Conservation (phyloP, 1,140 invertebrate genomes). For the Neodiprion lecontei region DNA sequence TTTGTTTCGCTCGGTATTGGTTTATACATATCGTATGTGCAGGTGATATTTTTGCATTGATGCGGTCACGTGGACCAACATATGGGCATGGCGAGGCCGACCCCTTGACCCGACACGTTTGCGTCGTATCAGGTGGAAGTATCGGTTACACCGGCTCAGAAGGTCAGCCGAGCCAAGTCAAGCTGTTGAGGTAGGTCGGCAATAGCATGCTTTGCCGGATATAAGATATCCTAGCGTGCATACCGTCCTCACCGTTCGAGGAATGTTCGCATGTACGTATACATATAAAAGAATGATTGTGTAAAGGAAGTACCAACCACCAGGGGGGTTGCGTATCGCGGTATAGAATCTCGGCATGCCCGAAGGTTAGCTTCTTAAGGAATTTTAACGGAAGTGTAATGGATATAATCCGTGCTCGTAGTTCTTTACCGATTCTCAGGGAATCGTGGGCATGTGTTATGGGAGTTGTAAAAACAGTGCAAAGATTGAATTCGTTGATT, state of each 20-base stretch:
- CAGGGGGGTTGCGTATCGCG: too few species aligned
- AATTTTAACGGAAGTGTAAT: too few species aligned
- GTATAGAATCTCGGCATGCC: too few species aligned
- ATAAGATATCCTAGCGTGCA: background rate
- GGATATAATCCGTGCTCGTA: too few species aligned
- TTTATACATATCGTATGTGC: too few species aligned
- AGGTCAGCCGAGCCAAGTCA: slow-evolving; percentile 5
- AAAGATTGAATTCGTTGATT: too few species aligned
- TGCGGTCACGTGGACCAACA: background rate
- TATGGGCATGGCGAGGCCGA: background rate
- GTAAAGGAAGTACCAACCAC: background rate
- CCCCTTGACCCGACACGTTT: slow-evolving; percentile 21
- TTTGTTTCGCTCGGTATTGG: too few species aligned
- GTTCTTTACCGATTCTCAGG: too few species aligned
- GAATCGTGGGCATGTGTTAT: too few species aligned
- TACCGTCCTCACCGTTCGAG: background rate
- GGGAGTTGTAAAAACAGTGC: too few species aligned
- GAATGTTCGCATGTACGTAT: background rate
- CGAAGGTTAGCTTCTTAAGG: too few species aligned
- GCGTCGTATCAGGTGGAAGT: slow-evolving; percentile 20
- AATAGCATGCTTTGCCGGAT: background rate
- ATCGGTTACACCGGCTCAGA: slow-evolving; percentile 6
- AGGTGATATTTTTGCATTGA: too few species aligned
- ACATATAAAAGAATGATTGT: background rate
- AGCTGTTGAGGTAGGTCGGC: slow-evolving; percentile 11